Evolutionary conservation across 2,113 vertebrate genomes (phyloP).

Genomic region (Psilopogon haemacephalus): DNA sequence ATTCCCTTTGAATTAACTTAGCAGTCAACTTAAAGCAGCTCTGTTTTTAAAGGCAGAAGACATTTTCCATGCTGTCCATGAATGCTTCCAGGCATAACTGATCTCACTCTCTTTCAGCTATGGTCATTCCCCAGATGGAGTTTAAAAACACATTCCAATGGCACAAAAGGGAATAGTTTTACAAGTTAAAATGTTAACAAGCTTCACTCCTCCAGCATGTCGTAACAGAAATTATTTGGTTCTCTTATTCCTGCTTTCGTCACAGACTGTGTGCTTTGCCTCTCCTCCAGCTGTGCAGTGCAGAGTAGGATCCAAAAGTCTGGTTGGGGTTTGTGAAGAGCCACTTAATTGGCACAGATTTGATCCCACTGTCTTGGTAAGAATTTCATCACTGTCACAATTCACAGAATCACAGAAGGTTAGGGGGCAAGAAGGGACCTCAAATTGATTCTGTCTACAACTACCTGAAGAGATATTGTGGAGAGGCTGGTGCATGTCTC

Average conservation of each 20-base stretch:
- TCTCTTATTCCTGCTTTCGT: background rate
- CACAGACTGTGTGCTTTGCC: background rate
- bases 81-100: background rate
- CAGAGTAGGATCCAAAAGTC: background rate
- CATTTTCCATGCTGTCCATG: background rate
- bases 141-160: background rate
- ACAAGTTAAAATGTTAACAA: conserved; percentile 41
- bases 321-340: background rate
- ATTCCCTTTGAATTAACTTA: conserved; percentile 20
- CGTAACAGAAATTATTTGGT: background rate
- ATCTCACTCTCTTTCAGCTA: background rate
- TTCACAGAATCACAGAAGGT: no score
- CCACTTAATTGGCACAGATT: background rate
- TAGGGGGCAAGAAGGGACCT: no score
- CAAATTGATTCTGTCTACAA: no score
- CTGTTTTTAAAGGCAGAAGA: background rate
- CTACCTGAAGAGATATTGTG: no score
- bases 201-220: background rate
- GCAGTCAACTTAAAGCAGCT: conserved; percentile 7
- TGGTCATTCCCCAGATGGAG: conserved; percentile 27
- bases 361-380: background rate
- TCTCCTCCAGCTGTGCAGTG: background rate
- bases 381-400: background rate
- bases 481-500: no score
- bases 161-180: conserved; percentile 7